These are phyloP conservation scores for Rana temporaria DNA, from an alignment of 2,113 vertebrate species.

Conservation along the genomic window DNA sequence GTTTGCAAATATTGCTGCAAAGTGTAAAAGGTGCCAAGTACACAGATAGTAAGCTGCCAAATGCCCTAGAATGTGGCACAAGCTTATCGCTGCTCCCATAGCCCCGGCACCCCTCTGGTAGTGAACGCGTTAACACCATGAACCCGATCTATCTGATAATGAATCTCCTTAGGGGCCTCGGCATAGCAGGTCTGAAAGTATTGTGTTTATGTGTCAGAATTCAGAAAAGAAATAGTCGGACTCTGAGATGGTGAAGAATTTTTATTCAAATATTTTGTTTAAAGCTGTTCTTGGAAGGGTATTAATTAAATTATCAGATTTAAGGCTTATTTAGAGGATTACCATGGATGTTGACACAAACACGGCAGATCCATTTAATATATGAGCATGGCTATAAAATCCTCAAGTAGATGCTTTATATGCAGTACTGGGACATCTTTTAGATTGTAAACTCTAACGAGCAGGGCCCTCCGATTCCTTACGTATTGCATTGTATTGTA, in stretches of 20 bases:
- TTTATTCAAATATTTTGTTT: neutral
- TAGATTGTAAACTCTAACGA: too few species aligned
- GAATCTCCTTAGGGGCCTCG: constrained; percentile 10
- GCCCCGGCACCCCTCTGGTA: neutral
- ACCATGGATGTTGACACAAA: neutral
- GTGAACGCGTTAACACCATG: constrained; percentile 5
- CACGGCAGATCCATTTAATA: neutral
- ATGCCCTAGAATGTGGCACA: neutral
- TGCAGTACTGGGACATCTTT: too few species aligned
- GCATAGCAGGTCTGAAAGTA: neutral
- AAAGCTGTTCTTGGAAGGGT: too few species aligned
- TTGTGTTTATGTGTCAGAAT: constrained; percentile 23
- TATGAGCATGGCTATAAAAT: too few species aligned
- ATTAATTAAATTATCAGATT: constrained; percentile 17
- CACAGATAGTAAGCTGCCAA: constrained; percentile 1
- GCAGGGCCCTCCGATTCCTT: too few species aligned
- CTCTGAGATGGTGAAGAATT: neutral
- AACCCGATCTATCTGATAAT: constrained; percentile 27
- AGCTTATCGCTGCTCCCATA: neutral
- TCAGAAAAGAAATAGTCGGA: neutral
- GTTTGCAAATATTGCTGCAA: constrained; percentile 54
- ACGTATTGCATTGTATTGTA: too few species aligned
- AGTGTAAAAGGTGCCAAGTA: constrained; percentile 20
- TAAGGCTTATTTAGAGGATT: neutral
- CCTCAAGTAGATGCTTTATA: too few species aligned